Evolutionary conservation across 2,888 invertebrate genomes (phyloP), one percentile per base, ranked within the genome.

Genomic region (Ornithoptera priamus): DNA sequence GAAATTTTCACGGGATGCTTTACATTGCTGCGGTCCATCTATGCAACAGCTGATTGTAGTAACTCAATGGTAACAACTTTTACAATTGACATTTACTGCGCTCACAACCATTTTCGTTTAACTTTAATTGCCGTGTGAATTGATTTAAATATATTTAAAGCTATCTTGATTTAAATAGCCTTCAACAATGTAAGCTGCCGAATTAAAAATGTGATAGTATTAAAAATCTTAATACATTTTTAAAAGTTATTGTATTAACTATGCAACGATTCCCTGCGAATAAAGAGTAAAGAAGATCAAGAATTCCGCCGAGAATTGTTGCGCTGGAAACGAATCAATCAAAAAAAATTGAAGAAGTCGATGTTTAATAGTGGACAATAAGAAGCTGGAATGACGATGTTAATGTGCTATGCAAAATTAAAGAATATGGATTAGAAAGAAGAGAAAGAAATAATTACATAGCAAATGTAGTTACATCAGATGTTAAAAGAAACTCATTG

Each of bases 31-130:
- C n/a, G 53, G n/a, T 4, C 57, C 24, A 22, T 58, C 15, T 24
- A 22, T 15, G 12, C 2, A 58, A 58, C 20, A 58, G 20, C 20
- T n/a, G 12, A 58, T 15, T 12, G 22, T 22, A 24, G 66, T 70
- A 62, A 66, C 62, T 70, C 70, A 70, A 70, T 70, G 66, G 62
- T 62, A 70, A 70, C 70, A n/a, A 56, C 70, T 70, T 70, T 70
- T 70, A 70, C 70, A 46, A 46, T 30, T 62, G 65, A 58, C 65
- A 65, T 59, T 65, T 57, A 68, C 36, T 57, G 53, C 53, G 53
- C 18, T 6, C 18, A 5, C 18, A n/a, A 53, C 53, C 53, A 53
- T 18, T 53, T 53, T 53, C 18, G n/a, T 53, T 53, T 53, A n/a
- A 53, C 6, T 53, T 53, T 53, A 53, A 53, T 53, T 53, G 53